These are phyloP conservation scores for Argyrosomus regius DNA, from an alignment of 2,797 vertebrate species.

Conservation along the genomic window DNA sequence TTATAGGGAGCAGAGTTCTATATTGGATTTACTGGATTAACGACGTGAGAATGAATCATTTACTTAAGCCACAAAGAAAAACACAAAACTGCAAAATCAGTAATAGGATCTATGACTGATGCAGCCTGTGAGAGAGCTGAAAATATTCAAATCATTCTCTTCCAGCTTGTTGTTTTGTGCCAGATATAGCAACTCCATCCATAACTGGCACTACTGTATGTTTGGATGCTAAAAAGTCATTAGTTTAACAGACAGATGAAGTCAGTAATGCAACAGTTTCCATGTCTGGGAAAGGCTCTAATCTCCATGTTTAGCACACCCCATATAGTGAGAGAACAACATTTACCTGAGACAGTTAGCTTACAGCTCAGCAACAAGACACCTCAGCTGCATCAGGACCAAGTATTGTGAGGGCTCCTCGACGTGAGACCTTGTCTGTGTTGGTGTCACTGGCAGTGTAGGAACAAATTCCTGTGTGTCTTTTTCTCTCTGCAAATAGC, in stretches of 20 bases:
- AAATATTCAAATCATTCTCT: not conserved
- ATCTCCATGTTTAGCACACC: slow-evolving; percentile 2
- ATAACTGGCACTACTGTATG: not conserved
- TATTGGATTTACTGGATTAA: not conserved
- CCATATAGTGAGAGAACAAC: not conserved
- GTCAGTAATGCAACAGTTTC: not conserved
- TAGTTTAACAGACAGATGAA: not conserved
- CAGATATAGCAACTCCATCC: not conserved
- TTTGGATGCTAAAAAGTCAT: not conserved
- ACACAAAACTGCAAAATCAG: not conserved
- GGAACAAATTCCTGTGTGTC: slow-evolving; percentile 40
- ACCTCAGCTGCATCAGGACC: not conserved
- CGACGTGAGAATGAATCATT: not conserved
- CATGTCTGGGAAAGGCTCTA: not conserved
- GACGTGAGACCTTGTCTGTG: not conserved
- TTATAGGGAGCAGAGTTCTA: not conserved
- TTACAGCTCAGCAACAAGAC: not conserved
- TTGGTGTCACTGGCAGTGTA: slow-evolving; percentile 2
- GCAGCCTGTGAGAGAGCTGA: not conserved
- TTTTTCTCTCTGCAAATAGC: slow-evolving; percentile 52
- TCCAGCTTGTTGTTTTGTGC: not conserved
- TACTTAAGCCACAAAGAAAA: not conserved
- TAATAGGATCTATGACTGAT: not conserved
- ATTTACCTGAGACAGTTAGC: not conserved
- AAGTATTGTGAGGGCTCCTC: not conserved